Conservation (phyloP, 2,113 vertebrate species). For the Philantomba maxwellii region DNA sequence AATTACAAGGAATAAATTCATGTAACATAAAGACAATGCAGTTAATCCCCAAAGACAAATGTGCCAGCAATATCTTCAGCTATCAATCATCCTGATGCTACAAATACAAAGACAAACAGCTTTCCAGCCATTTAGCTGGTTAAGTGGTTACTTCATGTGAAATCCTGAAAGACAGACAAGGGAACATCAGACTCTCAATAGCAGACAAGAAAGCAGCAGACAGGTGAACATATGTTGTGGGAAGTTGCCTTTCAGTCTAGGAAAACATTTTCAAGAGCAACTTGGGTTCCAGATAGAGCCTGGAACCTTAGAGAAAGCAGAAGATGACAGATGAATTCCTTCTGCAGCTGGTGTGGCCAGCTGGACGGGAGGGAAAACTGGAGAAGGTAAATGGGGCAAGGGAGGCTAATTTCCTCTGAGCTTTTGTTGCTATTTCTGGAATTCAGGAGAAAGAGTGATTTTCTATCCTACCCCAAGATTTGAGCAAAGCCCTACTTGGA, state of each 20-base stretch:
- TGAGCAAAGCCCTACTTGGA: background rate
- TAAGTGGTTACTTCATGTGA: background rate
- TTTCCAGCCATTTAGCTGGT: background rate
- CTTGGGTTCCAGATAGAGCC: slow-evolving; percentile 6
- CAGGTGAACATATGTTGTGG: background rate
- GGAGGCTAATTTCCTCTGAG: background rate
- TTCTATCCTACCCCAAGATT: background rate
- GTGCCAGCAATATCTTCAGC: background rate
- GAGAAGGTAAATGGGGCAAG: background rate
- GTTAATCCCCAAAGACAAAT: background rate
- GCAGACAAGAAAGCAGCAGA: background rate
- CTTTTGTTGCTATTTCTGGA: background rate
- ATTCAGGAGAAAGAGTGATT: background rate
- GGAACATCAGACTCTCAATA: background rate
- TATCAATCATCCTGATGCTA: background rate
- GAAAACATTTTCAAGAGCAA: slow-evolving; percentile 16
- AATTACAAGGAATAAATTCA: slow-evolving; percentile 8
- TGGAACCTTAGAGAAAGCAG: background rate
- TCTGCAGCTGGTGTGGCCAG: background rate
- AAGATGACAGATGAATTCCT: background rate
- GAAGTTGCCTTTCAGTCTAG: background rate
- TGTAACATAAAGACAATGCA: background rate
- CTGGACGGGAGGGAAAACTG: background rate
- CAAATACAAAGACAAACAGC: background rate
- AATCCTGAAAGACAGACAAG: background rate